Conservation (phyloP, 2,888 invertebrate genomes). For the Phengaris arion region DNA sequence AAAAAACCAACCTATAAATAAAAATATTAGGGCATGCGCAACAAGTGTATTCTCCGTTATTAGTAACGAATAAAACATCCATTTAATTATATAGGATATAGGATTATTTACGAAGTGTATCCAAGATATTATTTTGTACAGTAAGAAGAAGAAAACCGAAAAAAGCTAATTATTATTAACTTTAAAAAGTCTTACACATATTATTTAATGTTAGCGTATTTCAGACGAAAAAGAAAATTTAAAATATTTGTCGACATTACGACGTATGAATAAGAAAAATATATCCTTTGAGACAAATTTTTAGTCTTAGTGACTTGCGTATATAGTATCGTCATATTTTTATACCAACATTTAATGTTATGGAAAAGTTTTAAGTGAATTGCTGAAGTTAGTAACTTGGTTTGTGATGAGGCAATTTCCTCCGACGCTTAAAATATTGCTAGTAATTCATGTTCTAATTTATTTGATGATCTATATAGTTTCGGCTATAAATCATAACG, state of each 20-base stretch:
- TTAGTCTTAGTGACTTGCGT: not conserved
- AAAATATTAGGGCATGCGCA: too few species aligned
- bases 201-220: not conserved
- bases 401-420: constrained; percentile 3
- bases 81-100: too few species aligned
- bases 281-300: constrained; percentile 3
- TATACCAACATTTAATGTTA: not conserved
- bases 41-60: too few species aligned
- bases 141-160: too few species aligned
- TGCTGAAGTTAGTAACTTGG: not conserved
- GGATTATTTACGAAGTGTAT: too few species aligned
- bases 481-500: too few species aligned
- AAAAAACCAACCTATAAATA: too few species aligned
- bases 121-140: too few species aligned
- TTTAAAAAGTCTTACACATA: not conserved
- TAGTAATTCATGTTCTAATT: not conserved
- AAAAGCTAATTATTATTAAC: too few species aligned
- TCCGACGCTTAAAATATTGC: not conserved
- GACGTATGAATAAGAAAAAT: not conserved
- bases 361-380: constrained; percentile 6
- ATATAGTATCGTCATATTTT: not conserved
- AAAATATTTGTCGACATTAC: not conserved
- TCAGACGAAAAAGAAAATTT: not conserved
- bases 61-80: too few species aligned
- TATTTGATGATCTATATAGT: not conserved